Base-by-base conservation (phyloP, 2,113 vertebrate species). In the Ginglymostoma cirratum region DNA sequence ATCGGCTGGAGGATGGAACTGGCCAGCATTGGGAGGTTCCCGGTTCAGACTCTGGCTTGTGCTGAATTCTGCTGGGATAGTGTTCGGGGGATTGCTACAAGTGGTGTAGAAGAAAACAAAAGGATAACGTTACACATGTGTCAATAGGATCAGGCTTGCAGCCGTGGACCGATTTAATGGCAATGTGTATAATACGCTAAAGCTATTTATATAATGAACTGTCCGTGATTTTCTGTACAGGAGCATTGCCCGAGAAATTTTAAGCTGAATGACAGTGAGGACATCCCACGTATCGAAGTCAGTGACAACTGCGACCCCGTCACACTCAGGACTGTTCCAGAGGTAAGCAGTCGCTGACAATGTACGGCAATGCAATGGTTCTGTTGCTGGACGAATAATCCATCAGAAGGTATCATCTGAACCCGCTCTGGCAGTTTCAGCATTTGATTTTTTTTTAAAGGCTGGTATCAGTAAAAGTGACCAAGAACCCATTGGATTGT, bases 271-370 rank as follows among this genome's bases (percentile, higher is more conserved):
- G 89, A 24, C 61, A 93, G 61, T 67, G 89, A 93, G 12, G n/a
- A 67, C 19, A 93, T 93, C 61, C 89, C 89, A 93, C 89, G 89
- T 34, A 93, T 93, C 38, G 89, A 93, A 67, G 21, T 93, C 61
- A 93, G 30, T 42, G 89, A 93, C 61, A 93, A 67, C 55, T 93
- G 89, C 66, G 89, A 67, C 14, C 89, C 89, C 61, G 21, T 21
- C 89, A 38, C 89, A 23, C 89, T 93, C 61, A 66, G 21, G 89
- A 67, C 61, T 0, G 34, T 93, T 19, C 89, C 89, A 24, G 89
- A 67, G 89, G 89, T 93, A 66, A 93, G 61, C 89, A 66, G n/a
- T 19, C 21, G 61, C 19, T 38, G 61, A 8, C 89, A 66, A n/a
- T 34, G 55, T 65, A 66, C 0, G 14, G 55, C 34, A 21, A 61